These are phyloP conservation scores for Mus minutoides DNA, from an alignment of 2,797 vertebrate genomes.

Conservation along the genomic window DNA sequence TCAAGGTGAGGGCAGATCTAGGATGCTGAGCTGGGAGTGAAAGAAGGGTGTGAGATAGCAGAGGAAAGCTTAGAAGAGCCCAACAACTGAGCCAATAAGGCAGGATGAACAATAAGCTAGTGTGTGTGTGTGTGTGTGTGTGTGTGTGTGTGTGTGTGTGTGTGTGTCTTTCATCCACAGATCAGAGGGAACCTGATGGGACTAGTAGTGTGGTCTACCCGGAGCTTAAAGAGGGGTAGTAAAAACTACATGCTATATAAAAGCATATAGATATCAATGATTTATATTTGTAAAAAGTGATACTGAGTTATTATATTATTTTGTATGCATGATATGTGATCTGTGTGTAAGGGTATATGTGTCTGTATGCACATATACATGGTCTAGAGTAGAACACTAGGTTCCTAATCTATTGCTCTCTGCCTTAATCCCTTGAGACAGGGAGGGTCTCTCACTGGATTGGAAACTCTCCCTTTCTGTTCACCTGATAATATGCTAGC, in stretches of 20 bases:
- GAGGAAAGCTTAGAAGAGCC: not conserved
- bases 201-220: not conserved
- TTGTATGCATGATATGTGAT: not conserved
- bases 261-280: not conserved
- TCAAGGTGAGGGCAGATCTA: not conserved
- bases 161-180: not conserved
- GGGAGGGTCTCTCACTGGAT: not conserved
- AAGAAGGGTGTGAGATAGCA: not conserved
- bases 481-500: not conserved
- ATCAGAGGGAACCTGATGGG: not conserved
- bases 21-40: not conserved
- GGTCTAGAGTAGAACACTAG: not conserved
- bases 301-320: not conserved
- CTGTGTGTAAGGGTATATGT: not conserved
- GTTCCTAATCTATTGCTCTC: not conserved
- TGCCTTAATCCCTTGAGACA: not conserved
- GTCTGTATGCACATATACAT: not conserved
- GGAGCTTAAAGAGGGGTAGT: too few species aligned
- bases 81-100: not conserved
- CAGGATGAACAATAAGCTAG: not conserved
- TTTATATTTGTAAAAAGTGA: constrained; percentile 27
- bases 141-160: too few species aligned
- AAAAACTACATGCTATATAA: not conserved
- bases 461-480: not conserved
- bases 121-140: not conserved